phyloP scores from a whole-genome alignment of 2,888 invertebrate genomes.

The Tyria jacobaeae region DNA sequence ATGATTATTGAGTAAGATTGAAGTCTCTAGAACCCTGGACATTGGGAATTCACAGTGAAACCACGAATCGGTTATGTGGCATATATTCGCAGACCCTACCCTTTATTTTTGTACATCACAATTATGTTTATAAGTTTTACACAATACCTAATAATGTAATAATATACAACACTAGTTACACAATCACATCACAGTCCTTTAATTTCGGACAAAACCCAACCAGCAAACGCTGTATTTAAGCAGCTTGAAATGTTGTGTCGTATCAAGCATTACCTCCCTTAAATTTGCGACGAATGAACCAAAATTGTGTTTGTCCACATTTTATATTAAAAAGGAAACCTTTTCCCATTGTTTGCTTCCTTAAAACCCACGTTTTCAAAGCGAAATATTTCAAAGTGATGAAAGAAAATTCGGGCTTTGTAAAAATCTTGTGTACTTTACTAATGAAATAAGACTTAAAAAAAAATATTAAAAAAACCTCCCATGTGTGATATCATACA shows the following conservation, averaged over 20 bases:
- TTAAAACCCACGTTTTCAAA: slow-evolving; percentile 28
- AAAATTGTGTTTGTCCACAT: slow-evolving; percentile 17
- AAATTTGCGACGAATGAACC: slow-evolving; percentile 22
- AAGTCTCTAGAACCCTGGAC: too few relatives aligned
- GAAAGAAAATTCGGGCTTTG: slow-evolving; percentile 17
- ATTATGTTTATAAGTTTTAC: too few relatives aligned
- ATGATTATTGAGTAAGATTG: too few relatives aligned
- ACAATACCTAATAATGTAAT: too few relatives aligned
- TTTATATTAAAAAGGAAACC: slow-evolving; percentile 30
- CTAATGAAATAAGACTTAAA: slow-evolving; percentile 32
- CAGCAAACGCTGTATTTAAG: neutral
- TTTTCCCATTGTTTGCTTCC: slow-evolving; percentile 27
- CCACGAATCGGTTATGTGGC: too few relatives aligned
- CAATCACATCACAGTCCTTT: neutral
- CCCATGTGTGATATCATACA: slow-evolving; percentile 18
- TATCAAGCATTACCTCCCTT: neutral
- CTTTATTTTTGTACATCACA: too few relatives aligned
- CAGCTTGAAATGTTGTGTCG: neutral
- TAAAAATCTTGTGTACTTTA: slow-evolving; percentile 26
- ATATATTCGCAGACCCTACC: too few relatives aligned
- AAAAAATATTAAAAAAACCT: slow-evolving; percentile 29
- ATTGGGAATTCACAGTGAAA: too few relatives aligned
- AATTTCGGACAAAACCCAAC: neutral
- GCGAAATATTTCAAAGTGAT: slow-evolving; percentile 20
- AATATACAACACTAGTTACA: too few relatives aligned